phyloP scores from a whole-genome alignment of 2,888 invertebrate species.

The Myathropa florea region DNA sequence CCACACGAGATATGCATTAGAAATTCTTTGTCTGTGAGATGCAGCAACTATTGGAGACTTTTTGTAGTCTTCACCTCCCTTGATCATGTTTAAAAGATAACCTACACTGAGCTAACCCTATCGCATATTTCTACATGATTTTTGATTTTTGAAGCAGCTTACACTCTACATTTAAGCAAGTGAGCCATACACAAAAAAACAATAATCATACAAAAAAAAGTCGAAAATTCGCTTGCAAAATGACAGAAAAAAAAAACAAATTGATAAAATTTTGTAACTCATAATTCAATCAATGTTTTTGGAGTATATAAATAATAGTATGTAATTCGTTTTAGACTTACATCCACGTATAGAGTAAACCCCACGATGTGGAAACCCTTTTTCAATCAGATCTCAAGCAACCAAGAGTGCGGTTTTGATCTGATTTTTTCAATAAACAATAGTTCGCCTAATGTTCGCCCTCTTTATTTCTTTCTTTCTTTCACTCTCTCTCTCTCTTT shows the following conservation, averaged over 20 bases:
- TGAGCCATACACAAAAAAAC: background rate
- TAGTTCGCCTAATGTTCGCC: conserved; percentile 36
- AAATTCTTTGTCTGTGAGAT: no score
- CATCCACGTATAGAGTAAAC: conserved; percentile 55
- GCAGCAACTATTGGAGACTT: no score
- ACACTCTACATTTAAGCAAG: background rate
- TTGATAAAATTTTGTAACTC: background rate
- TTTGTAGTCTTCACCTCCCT: no score
- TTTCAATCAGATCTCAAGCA: conserved; percentile 58
- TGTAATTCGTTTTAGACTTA: conserved; percentile 58
- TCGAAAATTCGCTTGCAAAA: conserved; percentile 61
- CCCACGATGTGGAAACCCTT: conserved; percentile 56
- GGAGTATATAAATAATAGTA: conserved; percentile 1
- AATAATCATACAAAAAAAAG: background rate
- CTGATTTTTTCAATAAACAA: conserved; percentile 31
- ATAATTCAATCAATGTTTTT: conserved; percentile 2
- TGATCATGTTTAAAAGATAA: no score
- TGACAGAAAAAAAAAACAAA: background rate
- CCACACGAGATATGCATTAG: no score
- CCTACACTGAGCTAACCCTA: no score
- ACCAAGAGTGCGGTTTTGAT: conserved; percentile 39
- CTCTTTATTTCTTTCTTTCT: background rate
- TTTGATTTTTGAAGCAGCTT: background rate
- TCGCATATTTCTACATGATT: background rate
- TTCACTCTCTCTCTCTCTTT: conserved; percentile 9